A percentile compares a stretch with the other conserved stretches of the same genome.
These are phyloP conservation scores for Lineus longissimus DNA, from an alignment of 1,140 invertebrate species.

Conservation along the genomic window DNA sequence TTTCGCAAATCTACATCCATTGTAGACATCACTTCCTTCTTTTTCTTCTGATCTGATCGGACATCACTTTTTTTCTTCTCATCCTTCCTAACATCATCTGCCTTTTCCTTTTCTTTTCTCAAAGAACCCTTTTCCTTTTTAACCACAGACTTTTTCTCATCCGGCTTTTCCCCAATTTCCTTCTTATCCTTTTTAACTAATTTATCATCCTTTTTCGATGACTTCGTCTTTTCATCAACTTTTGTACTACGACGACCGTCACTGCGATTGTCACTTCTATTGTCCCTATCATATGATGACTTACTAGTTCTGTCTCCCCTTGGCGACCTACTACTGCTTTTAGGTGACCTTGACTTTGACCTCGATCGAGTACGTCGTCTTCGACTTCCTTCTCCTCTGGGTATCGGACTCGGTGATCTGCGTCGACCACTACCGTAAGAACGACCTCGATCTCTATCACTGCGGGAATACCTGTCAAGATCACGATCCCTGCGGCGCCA, in stretches of 20 bases:
- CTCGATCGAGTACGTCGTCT: not conserved
- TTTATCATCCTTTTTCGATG: not conserved
- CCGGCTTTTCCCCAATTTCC: not conserved
- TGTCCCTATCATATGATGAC: not conserved
- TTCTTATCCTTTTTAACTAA: not conserved
- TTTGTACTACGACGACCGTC: not conserved
- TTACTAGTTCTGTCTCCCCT: not conserved
- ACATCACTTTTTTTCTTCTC: not conserved
- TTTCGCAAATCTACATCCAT: too few species aligned
- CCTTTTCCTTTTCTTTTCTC: not conserved
- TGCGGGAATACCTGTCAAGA: not conserved
- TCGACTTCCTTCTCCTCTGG: not conserved
- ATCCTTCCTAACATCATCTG: not conserved
- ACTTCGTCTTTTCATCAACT: not conserved
- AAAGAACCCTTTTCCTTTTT: not conserved
- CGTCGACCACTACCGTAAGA: not conserved
- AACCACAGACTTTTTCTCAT: not conserved
- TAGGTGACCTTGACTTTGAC: not conserved
- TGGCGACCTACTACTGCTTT: not conserved
- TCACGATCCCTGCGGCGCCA: not conserved
- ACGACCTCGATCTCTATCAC: constrained; percentile 11
- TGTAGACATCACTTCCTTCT: too few species aligned
- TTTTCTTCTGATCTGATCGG: not conserved
- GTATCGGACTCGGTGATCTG: not conserved
- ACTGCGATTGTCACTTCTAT: not conserved